Evolutionary conservation across 2,888 invertebrate genomes (phyloP), one percentile per base, ranked within the genome.

Genomic region (Tortricodes alternella): DNA sequence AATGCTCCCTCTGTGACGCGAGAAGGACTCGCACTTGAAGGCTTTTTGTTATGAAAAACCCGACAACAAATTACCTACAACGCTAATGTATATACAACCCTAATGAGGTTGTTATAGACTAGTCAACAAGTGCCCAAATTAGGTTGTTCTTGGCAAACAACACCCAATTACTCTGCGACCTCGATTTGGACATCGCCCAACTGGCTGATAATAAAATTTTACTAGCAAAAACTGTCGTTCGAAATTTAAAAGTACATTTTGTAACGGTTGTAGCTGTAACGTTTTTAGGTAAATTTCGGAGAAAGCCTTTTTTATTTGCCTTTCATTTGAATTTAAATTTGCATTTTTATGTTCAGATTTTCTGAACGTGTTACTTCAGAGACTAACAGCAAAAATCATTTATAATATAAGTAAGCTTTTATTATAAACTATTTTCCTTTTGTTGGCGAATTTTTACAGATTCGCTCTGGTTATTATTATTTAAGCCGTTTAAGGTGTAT

Each of bases 51-150:
- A 29, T 11, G 9, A 29, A 29, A 29, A 29, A 11, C 29, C n/a
- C 2, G 0, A 9, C 27, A n/a, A n/a, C 29, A 27, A 27, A 27
- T 27, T n/a, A 29, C 29, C 11, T n/a, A 29, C 29, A 4, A 29
- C 21, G 21, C 5, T 21, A n/a, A n/a, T n/a, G n/a, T n/a, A n/a
- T n/a, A n/a, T 5, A 21, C 21, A 21, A 4, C 29, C 3, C 7
- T 43, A 51, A 41, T 41, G 21, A 43, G 23, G n/a, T 24, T 51
- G 24, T 51, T 43, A 51, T 18, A 21, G 23, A 19, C 23, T 11
- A 55, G 48, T 48, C 55, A 55, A 55, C 55, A 55, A 48, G 55
- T 55, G 55, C 32, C 39, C 55, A 55, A 55, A 55, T 55, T 55
- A 48, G 24, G 48, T 48, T 55, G 48, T 41, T 41, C 39, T 48